Base-by-base conservation (phyloP, 2,888 invertebrate species). In the Quadroppia sp. region DNA sequence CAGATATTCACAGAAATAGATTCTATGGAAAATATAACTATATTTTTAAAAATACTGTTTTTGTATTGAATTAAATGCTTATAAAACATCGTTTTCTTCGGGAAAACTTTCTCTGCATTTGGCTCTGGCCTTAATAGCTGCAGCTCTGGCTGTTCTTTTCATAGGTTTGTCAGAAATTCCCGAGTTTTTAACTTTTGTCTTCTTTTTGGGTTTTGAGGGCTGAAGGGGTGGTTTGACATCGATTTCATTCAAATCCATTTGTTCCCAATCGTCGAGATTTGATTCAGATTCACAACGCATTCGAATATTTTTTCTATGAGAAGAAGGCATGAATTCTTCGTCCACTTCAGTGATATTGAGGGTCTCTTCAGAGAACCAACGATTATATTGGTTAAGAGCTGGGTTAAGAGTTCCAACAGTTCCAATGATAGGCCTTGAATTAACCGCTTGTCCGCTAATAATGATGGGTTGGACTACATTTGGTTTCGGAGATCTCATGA, bases 241-340 rank as follows among this genome's bases (percentile, higher is more conserved):
- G 23, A 67, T 42, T 67, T 67, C 67, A 7, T 20, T 36, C 20
- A 67, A 23, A n/a, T 67, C 67, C 67, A 67, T 67, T 67, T 36
- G 20, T 15, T 42, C 67, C 67, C 67, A 67, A 25, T 67, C 67
- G 23, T 67, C 42, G 40, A 67, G 40, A 42, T 67, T 67, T 36
- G 67, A 67, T 67, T 67, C 67, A 7, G 67, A 67, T 20, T 67
- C 67, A 4, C n/a, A 67, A 67, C 67, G 67, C 1, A 42, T 42
- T 42, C 67, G 40, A 1, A 36, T 11, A 23, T 36, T 40, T 2
- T 1, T 42, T 32, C 4, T 11, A 6, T 67, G n/a, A 23, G 1
- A 11, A 11, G 42, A 20, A 23, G 67, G 67, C n/a, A 2, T 30
- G 25, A 42, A 23, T 11, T 40, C 40, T 6, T 67, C 67, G 20